Conservation (phyloP, 1,140 invertebrate genomes). For the Cotesia chilonis region DNA sequence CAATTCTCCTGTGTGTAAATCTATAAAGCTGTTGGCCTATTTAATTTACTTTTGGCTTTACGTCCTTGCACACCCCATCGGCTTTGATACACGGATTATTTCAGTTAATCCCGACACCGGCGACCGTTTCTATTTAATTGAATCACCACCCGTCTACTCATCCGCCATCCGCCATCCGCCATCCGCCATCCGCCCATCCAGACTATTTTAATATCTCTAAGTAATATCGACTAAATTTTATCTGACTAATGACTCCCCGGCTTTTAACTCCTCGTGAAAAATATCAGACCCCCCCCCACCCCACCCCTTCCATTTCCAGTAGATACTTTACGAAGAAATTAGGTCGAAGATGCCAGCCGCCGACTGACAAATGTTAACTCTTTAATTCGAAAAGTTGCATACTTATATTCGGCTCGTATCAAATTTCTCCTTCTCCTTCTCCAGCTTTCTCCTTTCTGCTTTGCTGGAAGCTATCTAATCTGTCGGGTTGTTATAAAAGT, state of each 20-base stretch:
- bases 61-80: not conserved
- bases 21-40: not conserved
- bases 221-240: no score
- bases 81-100: slow-evolving; percentile 15
- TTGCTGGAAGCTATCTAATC: not conserved
- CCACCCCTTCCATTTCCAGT: no score
- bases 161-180: no score
- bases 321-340: no score
- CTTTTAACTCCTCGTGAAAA: no score
- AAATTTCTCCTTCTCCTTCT: slow-evolving; percentile 1
- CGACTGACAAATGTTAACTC: no score
- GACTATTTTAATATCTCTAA: no score
- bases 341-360: no score
- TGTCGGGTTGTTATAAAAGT: slow-evolving; percentile 29
- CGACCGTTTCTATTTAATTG: not conserved
- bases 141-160: not conserved
- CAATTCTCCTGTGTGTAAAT: not conserved
- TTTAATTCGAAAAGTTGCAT: no score
- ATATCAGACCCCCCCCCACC: no score
- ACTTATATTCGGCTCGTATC: slow-evolving; percentile 2
- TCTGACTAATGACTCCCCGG: no score
- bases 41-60: slow-evolving; percentile 9
- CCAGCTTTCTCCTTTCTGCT: not conserved
- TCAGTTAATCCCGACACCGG: not conserved
- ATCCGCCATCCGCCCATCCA: no score